Percentiles rank a stretch among this genome's conserved stretches.
phyloP scores from a whole-genome alignment of 1,140 invertebrate genomes.

The Chlorops oryzae region DNA sequence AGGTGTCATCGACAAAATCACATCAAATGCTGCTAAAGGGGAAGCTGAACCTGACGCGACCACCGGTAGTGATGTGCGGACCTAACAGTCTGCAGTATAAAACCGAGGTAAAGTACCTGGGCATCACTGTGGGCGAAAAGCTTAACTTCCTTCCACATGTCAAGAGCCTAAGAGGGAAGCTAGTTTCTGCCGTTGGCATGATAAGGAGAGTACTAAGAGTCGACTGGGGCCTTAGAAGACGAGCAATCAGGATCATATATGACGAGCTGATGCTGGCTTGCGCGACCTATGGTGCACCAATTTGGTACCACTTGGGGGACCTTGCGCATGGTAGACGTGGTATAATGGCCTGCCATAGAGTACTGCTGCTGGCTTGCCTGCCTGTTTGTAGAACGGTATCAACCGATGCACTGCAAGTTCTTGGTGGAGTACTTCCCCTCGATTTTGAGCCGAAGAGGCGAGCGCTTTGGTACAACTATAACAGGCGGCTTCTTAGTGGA shows the following conservation, averaged over 20 bases:
- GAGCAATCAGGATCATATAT: neutral
- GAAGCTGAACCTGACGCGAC: neutral
- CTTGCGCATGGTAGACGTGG: neutral
- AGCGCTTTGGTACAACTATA: no score
- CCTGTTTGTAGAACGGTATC: slow-evolving; percentile 9
- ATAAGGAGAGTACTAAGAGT: neutral
- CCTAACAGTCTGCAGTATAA: neutral
- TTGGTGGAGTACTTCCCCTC: slow-evolving; percentile 1
- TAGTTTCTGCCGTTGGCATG: neutral
- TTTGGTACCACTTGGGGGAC: no score
- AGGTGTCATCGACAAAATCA: neutral
- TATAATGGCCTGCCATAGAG: slow-evolving; percentile 3
- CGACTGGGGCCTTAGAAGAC: neutral
- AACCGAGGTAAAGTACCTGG: neutral
- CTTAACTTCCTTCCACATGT: neutral
- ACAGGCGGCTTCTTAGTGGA: no score
- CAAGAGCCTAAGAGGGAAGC: neutral
- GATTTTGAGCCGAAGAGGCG: no score
- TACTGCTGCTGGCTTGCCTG: slow-evolving; percentile 8
- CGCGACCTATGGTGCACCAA: neutral
- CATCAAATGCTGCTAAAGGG: neutral
- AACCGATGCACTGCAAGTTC: slow-evolving; percentile 10
- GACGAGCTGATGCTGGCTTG: neutral
- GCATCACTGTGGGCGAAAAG: neutral
- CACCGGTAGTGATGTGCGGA: neutral